phyloP scores from a whole-genome alignment of 35 echinoderm and acorn worm genomes.

The Lytechinus pictus region DNA sequence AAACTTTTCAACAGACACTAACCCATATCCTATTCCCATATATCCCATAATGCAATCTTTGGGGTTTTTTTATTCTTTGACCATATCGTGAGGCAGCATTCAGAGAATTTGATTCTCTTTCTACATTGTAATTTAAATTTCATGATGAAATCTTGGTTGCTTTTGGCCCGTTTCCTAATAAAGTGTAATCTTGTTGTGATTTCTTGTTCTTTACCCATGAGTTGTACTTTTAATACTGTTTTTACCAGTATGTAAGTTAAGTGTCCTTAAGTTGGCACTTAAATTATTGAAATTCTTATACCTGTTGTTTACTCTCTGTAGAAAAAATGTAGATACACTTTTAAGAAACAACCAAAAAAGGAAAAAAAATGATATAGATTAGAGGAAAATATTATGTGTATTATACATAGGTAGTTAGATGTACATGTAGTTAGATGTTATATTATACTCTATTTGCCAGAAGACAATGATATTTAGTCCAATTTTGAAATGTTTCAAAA shows the following conservation, averaged over 20 bases:
- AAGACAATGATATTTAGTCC: neutral
- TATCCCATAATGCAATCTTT: no score
- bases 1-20: no score
- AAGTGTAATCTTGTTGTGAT: neutral
- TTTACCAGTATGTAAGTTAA: neutral
- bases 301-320: neutral
- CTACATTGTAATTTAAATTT: no score
- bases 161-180: neutral
- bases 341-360: neutral
- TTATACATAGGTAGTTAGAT: neutral
- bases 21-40: no score
- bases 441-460: neutral
- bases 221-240: neutral
- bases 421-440: neutral
- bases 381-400: neutral
- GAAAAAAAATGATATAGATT: neutral
- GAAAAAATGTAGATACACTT: neutral
- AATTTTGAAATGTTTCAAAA: neutral
- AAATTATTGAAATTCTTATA: neutral
- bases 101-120: no score
- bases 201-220: neutral
- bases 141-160: neutral
- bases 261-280: slow-evolving; percentile 10
- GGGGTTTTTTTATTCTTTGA: no score
- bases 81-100: no score